Base-by-base conservation (phyloP, 2,113 vertebrate species). In the Diadophis punctatus region DNA sequence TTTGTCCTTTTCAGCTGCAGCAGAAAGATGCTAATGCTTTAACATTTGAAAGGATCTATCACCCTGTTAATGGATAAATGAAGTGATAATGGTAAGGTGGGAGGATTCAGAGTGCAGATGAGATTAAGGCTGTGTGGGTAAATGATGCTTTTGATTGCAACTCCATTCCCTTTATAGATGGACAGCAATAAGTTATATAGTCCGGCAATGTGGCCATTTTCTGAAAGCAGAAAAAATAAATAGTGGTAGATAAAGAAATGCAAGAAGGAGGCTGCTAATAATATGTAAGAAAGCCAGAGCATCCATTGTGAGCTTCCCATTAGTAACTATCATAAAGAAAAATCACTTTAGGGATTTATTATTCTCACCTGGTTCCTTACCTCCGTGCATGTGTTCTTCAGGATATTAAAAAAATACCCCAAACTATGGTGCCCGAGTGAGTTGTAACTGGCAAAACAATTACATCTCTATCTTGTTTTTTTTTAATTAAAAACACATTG, bases 401-500 rank as follows among this genome's bases (percentile, higher is more conserved):
- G 97, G 96, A 97, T 97, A 97, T 97, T 97, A 97, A 97, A 96
- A 97, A 97, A 96, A 97, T 22, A 60, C 58, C 74, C 8, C 34
- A 43, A 96, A 96, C 96, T 96, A 96, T 95, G 96, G 95, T 97
- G 96, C 97, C 96, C 96, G 96, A 97, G 97, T 96, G 97, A 97
- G 96, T 97, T 88, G 95, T 97, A 97, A 97, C 93, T 95, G 95
- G 96, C 93, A 97, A 97, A 97, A 95, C 96, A 97, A 97, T 97
- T 97, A 96, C 96, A 96, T 95, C 96, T 96, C 95, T 96, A 60
- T 96, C 96, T 96, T 92, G 46, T 48, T 80, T 92, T 92, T 60
- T 56, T 58, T 90, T 80, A 96, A 97, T 97, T 96, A 97, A 96
- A 95, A 96, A 95, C 96, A 96, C 96, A 96, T 92, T 94, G 94